Percentiles rank a stretch among this genome's conserved stretches.
phyloP scores from a whole-genome alignment of 1,140 invertebrate genomes.

The Drosophila triauraria region DNA sequence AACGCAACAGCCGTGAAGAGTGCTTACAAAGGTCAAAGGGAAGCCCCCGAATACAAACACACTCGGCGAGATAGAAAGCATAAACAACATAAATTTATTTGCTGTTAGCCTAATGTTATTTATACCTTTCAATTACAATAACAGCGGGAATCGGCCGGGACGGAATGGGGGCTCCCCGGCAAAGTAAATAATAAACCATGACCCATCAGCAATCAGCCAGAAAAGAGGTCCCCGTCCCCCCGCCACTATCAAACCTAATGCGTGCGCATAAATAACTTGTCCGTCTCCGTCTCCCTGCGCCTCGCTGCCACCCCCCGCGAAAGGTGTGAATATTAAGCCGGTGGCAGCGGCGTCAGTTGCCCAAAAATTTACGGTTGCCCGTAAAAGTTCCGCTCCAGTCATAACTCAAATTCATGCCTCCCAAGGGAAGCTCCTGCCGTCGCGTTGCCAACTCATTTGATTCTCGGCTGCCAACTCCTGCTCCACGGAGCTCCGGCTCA shows the following conservation, averaged over 20 bases:
- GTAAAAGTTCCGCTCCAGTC: conserved; percentile 77
- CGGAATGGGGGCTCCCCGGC: conserved; percentile 5
- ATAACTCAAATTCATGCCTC: conserved; percentile 84
- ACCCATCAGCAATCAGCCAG: conserved; percentile 79
- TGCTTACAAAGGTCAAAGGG: conserved; percentile 73
- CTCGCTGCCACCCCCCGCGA: conserved; percentile 15
- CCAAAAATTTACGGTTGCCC: conserved; percentile 78
- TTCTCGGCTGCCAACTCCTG: conserved; percentile 44
- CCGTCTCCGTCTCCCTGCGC: conserved; percentile 14
- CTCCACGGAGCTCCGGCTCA: background rate
- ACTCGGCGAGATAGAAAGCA: conserved; percentile 49
- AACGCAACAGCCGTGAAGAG: conserved; percentile 52
- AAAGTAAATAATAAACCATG: conserved; percentile 82
- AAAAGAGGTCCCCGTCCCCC: conserved; percentile 28
- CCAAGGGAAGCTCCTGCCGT: conserved; percentile 54
- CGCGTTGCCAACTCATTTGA: conserved; percentile 71
- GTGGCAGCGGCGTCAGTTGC: conserved; percentile 34
- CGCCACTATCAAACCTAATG: conserved; percentile 74
- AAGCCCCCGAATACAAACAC: conserved; percentile 46
- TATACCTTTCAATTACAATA: conserved; percentile 83
- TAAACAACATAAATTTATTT: conserved; percentile 81
- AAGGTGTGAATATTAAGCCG: conserved; percentile 82
- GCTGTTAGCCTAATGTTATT: conserved; percentile 83
- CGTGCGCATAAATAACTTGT: conserved; percentile 78
- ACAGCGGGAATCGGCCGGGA: conserved; percentile 43